Percentiles rank a stretch among this genome's conserved stretches.
Conservation (phyloP, 2,113 vertebrate species). For the Damaliscus lunatus region DNA sequence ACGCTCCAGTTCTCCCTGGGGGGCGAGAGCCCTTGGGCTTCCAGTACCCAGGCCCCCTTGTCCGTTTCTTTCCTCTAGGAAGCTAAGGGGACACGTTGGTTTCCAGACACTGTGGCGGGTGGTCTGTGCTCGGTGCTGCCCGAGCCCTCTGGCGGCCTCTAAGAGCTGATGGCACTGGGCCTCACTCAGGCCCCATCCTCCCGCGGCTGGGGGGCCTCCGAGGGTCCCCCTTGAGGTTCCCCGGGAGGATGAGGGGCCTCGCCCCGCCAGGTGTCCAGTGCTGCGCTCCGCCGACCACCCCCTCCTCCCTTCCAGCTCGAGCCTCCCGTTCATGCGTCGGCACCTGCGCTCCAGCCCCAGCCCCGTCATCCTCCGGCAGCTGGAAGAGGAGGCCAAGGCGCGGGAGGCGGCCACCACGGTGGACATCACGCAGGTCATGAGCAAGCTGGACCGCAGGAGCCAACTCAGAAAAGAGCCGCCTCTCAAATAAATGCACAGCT, state of each 20-base stretch:
- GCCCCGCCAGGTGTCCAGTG: rapidly evolving
- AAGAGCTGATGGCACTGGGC: background rate
- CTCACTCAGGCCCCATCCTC: background rate
- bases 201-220: background rate
- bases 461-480: conserved; percentile 81
- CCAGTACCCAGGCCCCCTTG: background rate
- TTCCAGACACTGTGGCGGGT: background rate
- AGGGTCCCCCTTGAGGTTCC: background rate
- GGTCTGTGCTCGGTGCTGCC: rapidly evolving
- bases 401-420: conserved; percentile 88
- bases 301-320: conserved; percentile 71
- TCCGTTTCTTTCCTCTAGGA: background rate
- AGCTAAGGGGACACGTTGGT: background rate
- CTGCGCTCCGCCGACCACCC: background rate
- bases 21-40: background rate
- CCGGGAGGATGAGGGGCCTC: background rate
- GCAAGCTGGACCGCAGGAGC: conserved; percentile 94
- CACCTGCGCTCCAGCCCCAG: conserved; percentile 92
- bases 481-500: conserved; percentile 66
- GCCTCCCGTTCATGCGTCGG: conserved; percentile 89
- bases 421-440: conserved; percentile 99
- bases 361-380: conserved; percentile 91
- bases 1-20: background rate
- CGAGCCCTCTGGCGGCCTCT: background rate
- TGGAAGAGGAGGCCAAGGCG: conserved; percentile 91